These are phyloP conservation scores for Ylistrum balloti DNA, from an alignment of 1,140 invertebrate genomes.

Conservation along the genomic window DNA sequence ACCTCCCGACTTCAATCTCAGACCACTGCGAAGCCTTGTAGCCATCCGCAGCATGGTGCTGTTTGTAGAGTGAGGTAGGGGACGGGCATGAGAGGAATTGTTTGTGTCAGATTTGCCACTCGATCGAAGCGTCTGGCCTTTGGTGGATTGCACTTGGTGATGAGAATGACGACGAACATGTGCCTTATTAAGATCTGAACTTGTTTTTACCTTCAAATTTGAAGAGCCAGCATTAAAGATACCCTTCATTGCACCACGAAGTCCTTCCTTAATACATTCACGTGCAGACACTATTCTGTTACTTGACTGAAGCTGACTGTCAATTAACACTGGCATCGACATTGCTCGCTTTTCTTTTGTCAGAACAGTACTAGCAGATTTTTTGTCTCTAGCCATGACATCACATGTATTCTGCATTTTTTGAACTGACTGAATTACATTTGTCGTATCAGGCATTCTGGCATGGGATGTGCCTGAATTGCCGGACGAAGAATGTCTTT, in stretches of 20 bases:
- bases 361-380: slow-evolving; percentile 25
- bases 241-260: slow-evolving; percentile 10
- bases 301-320: slow-evolving; percentile 40
- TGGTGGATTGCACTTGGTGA: no score
- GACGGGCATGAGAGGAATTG: not conserved
- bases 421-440: not conserved
- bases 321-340: slow-evolving; percentile 41
- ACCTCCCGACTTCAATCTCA: slow-evolving; percentile 21
- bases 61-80: not conserved
- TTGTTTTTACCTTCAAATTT: not conserved
- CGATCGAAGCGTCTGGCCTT: no score
- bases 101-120: not conserved
- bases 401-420: slow-evolving; percentile 40
- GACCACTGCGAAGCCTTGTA: slow-evolving; percentile 37
- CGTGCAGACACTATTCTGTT: not conserved
- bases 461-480: not conserved
- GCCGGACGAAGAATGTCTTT: slow-evolving; percentile 46
- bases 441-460: slow-evolving; percentile 36
- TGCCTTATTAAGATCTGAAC: no score
- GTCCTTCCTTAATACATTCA: not conserved
- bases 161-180: no score
- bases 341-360: slow-evolving; percentile 35
- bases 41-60: not conserved
- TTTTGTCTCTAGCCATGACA: slow-evolving; percentile 44
- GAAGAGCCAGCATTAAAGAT: not conserved